Evolutionary conservation across 2,888 invertebrate genomes (phyloP).

Genomic region (Pandemis heparana): DNA sequence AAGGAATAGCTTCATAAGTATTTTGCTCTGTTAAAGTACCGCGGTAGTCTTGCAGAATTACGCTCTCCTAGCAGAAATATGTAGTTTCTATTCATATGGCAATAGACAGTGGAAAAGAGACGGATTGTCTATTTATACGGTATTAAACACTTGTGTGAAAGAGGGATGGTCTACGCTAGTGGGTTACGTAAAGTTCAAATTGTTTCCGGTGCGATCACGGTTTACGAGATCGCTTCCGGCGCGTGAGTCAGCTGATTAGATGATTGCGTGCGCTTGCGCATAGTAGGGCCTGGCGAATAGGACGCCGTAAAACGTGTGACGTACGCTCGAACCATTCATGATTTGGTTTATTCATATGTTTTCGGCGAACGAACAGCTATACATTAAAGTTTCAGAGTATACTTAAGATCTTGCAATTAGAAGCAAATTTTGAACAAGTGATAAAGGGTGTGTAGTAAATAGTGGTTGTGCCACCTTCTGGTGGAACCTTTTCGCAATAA

Average conservation of each 20-base stretch:
- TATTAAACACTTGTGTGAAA: background rate
- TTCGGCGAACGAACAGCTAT: too few relatives aligned
- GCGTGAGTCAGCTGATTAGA: slow-evolving; percentile 35
- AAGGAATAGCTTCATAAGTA: too few relatives aligned
- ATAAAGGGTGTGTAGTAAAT: too few relatives aligned
- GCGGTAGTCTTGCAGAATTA: background rate
- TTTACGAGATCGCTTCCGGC: slow-evolving; percentile 36
- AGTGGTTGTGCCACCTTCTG: too few relatives aligned
- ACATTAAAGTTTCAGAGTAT: too few relatives aligned
- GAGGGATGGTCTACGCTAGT: background rate
- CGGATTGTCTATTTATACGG: background rate
- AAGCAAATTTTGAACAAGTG: too few relatives aligned
- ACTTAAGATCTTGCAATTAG: too few relatives aligned
- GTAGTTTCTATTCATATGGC: background rate
- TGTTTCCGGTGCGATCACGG: slow-evolving; percentile 28
- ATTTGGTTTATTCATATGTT: background rate
- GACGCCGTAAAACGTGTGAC: slow-evolving; percentile 8
- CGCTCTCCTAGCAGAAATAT: background rate
- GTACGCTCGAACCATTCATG: background rate
- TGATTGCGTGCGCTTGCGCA: slow-evolving; percentile 22
- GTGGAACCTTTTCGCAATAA: too few relatives aligned
- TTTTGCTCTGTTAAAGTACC: too few relatives aligned
- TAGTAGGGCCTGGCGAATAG: slow-evolving; percentile 6
- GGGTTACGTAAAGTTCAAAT: slow-evolving; percentile 23
- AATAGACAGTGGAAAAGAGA: background rate